Evolutionary conservation across 2,888 invertebrate genomes (phyloP).

Genomic region (Rhamnusium bicolor): DNA sequence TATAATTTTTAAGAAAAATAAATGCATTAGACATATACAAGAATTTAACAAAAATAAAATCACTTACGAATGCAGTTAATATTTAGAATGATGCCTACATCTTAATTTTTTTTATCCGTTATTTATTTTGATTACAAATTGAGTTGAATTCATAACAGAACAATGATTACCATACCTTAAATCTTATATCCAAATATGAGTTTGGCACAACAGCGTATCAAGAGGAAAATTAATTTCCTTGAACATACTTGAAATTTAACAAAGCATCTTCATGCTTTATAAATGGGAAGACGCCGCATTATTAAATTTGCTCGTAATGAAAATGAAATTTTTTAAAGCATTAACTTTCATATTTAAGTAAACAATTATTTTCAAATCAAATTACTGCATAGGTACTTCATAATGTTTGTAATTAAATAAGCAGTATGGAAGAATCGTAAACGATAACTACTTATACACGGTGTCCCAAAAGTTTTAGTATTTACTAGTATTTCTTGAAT

Average conservation of each 20-base stretch:
- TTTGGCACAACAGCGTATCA: background rate
- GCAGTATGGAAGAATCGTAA: no score
- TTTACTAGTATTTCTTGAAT: no score
- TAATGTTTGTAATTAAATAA: no score
- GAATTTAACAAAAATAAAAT: no score
- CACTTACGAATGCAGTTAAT: no score
- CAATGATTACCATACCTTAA: background rate
- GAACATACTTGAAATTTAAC: constrained; percentile 1
- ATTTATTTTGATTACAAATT: background rate
- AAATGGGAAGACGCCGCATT: background rate
- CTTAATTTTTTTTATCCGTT: background rate
- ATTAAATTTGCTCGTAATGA: background rate
- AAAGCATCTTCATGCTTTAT: background rate
- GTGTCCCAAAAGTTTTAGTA: no score
- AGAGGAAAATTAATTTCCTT: constrained; percentile 12
- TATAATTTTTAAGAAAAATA: no score
- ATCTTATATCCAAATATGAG: background rate
- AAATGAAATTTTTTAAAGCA: background rate
- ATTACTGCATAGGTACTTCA: background rate
- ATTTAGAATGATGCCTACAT: background rate
- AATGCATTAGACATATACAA: no score
- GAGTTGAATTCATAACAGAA: background rate
- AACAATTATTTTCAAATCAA: background rate
- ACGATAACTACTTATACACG: no score
- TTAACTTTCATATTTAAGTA: background rate